Evolutionary conservation across 2,888 invertebrate species (phyloP).

Genomic region (Sussaba pulchella): DNA sequence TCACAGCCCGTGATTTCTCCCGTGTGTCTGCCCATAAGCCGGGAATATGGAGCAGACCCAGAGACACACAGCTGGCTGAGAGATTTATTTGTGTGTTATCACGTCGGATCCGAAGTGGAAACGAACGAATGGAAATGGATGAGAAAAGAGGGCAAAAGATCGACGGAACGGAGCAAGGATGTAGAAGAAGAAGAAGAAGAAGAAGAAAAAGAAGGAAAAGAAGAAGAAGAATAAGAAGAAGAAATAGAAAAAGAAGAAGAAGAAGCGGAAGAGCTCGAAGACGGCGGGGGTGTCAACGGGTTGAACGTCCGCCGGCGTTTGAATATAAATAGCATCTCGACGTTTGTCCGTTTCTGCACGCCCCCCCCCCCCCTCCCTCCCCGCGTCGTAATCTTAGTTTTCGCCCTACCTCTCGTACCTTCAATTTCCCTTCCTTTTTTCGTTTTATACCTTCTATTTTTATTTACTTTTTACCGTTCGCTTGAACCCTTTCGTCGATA

Average conservation of each 20-base stretch:
- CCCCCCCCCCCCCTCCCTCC: conserved; percentile 62
- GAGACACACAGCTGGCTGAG: conserved; percentile 68
- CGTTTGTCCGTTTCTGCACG: conserved; percentile 70
- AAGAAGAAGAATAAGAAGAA: conserved; percentile 62
- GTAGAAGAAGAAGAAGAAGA: conserved; percentile 62
- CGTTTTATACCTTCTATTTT: conserved; percentile 46
- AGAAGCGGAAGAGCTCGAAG: conserved; percentile 53
- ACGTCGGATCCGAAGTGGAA: conserved; percentile 70
- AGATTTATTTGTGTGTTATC: conserved; percentile 78
- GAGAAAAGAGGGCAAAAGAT: conserved; percentile 28
- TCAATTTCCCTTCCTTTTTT: conserved; percentile 30
- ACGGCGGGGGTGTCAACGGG: conserved; percentile 71
- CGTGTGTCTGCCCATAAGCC: conserved; percentile 22
- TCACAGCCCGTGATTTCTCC: conserved; percentile 31
- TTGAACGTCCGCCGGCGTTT: conserved; percentile 73
- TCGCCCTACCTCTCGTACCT: conserved; percentile 58
- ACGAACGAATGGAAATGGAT: conserved; percentile 64
- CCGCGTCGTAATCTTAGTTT: conserved; percentile 32
- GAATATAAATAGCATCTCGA: conserved; percentile 75
- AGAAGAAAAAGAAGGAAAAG: conserved; percentile 56
- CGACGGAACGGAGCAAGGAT: conserved; percentile 27
- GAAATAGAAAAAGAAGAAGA: conserved; percentile 18
- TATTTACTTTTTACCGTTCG: conserved; percentile 20
- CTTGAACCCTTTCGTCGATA: conserved; percentile 16
- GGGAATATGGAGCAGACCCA: conserved; percentile 68